phyloP scores from a whole-genome alignment of 2,888 invertebrate genomes.

The Pandemis heparana region DNA sequence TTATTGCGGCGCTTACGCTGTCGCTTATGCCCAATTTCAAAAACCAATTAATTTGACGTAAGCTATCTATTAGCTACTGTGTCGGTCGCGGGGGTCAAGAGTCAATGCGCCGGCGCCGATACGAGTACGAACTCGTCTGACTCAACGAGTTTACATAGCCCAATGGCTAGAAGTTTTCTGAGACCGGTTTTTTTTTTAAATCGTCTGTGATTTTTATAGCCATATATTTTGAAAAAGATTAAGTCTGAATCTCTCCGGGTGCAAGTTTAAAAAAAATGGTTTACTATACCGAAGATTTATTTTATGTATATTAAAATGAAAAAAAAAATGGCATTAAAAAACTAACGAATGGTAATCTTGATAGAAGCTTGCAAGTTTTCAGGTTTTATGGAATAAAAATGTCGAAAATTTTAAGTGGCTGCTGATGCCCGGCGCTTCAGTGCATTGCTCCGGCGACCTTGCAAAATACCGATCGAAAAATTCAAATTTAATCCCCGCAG shows the following conservation, averaged over 20 bases:
- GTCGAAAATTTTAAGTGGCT: neutral
- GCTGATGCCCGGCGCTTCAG: neutral
- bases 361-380: neutral
- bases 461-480: slow-evolving; percentile 32
- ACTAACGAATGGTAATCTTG: too few species aligned
- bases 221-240: neutral
- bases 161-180: neutral
- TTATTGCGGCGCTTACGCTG: neutral
- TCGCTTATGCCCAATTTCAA: slow-evolving; percentile 7
- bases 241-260: too few species aligned
- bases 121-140: slow-evolving; percentile 6
- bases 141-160: slow-evolving; percentile 10
- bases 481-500: slow-evolving; percentile 37
- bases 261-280: too few species aligned
- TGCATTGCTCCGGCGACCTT: slow-evolving; percentile 39
- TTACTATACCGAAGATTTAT: too few species aligned
- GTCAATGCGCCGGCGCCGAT: slow-evolving; percentile 17
- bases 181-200: neutral
- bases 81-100: slow-evolving; percentile 14
- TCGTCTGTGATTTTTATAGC: neutral
- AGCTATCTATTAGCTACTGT: slow-evolving; percentile 19
- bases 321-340: too few species aligned
- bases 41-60: slow-evolving; percentile 18
- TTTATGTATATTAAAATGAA: too few species aligned
- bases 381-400: neutral